Evolutionary conservation across 2,797 vertebrate genomes (phyloP).

Genomic region (Rousettus madagascariensis): DNA sequence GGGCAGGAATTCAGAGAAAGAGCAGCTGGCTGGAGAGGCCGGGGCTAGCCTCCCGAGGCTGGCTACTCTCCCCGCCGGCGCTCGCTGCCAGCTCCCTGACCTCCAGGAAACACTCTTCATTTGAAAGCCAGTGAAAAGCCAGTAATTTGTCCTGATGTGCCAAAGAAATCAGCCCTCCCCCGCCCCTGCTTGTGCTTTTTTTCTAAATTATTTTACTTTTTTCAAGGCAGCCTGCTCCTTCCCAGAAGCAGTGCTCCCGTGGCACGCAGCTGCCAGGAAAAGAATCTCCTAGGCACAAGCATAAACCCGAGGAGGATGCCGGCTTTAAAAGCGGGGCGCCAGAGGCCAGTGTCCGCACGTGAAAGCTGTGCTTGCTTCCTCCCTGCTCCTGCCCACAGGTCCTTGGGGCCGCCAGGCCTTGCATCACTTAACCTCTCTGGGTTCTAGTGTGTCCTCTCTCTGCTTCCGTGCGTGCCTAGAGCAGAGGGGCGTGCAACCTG

Average conservation of each 20-base stretch:
- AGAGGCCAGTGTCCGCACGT: neutral
- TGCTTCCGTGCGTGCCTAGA: neutral
- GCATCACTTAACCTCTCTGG: neutral
- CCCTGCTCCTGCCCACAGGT: neutral
- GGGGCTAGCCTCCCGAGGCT: neutral
- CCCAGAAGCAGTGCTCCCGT: neutral
- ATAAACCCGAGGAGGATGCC: neutral
- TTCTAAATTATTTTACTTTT: neutral
- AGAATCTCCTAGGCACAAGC: neutral
- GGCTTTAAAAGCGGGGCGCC: neutral
- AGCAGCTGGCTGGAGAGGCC: neutral
- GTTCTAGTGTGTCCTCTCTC: neutral
- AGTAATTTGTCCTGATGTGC: neutral
- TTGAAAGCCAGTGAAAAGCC: neutral
- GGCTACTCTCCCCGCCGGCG: neutral
- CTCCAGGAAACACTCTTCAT: neutral
- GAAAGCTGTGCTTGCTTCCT: neutral
- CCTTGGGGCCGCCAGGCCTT: neutral
- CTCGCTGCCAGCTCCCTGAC: neutral
- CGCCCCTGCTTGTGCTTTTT: neutral
- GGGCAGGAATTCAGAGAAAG: neutral
- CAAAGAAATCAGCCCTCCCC: neutral
- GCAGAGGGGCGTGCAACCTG: neutral
- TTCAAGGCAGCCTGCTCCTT: neutral
- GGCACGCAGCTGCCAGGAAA: neutral